Percentiles rank a stretch among this genome's conserved stretches.
Conservation (phyloP, 2,113 vertebrate genomes). For the human region GRCh38 chr17:6059001-6059500, state of each 20-base stretch:
- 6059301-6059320: not conserved
- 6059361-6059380: not conserved
- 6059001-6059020: conserved; percentile 7
- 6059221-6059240: not conserved
- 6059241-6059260: not conserved
- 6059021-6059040: not conserved
- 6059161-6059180: not conserved
- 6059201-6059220: not conserved
- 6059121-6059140: not conserved
- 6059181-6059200: not conserved
- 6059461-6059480: conserved; percentile 47
- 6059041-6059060: conserved; percentile 28
- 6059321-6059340: not conserved
- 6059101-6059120: conserved; percentile 24
- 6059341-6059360: too few species aligned
- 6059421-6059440: not conserved
- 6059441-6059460: conserved; percentile 61
- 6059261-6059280: not conserved
- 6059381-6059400: not conserved
- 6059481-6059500: not conserved
- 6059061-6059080: conserved; percentile 13
- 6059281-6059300: rapidly evolving
- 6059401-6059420: not conserved
- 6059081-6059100: not conserved
- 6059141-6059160: not conserved